Evolutionary conservation across 2,888 invertebrate species (phyloP), one percentile per base, ranked within the genome.

Genomic region (Muscina levida): DNA sequence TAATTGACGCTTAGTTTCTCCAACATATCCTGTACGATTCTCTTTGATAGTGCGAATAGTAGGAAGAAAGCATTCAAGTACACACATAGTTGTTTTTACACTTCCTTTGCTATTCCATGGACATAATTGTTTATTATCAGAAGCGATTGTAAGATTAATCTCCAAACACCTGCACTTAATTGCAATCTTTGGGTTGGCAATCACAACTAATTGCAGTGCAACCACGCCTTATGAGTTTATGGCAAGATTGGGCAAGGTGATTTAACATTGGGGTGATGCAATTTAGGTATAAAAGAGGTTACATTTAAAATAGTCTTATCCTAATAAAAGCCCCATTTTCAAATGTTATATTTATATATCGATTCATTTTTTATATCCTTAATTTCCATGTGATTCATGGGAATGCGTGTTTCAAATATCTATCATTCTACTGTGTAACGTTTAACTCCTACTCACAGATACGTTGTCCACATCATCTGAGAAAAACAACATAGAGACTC

Each of bases 41-140:
- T n/a, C 26, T 46, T 31, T 19, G 24, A 26, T 26, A 46, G 6
- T 46, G 17, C 15, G n/a, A 65, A n/a, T 37, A 46, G n/a, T 46
- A 26, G 10, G 24, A 24, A 19, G 8, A 53, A 42, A 11, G 42
- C 17, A 39, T 39, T 11, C 19, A 22, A 42, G 22, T n/a, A 42
- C 19, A n/a, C n/a, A n/a, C n/a, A 39, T 42, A 62, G 19, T 62
- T 39, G 42, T 62, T 42, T 42, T 42, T 22, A 19, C 15, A 62
- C 22, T 42, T 39, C 31, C 19, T 15, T 17, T 37, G 37, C 59
- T 62, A 22, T 62, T 26, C 26, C 31, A 13, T 62, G 62, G 62
- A 62, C 62, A 62, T 62, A 62, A 62, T 62, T 39, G 42, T 62
- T 62, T 62, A 39, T 62, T 62, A 62, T 62, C 62, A 39, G 62